Base-by-base conservation (phyloP, 2,797 vertebrate species). In the Varecia variegata region DNA sequence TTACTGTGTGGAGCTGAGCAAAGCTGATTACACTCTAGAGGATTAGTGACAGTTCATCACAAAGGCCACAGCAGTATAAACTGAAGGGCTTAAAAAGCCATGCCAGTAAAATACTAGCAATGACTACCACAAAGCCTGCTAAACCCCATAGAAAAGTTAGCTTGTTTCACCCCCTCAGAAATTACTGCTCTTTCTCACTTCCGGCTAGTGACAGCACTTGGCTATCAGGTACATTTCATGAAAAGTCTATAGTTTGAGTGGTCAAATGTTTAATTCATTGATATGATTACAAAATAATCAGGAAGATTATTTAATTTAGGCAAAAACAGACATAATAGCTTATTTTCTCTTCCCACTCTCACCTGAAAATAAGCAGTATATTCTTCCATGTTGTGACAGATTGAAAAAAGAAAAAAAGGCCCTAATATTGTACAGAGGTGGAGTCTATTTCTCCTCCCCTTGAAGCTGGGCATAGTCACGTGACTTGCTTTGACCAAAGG, bases 291-390 rank as follows among this genome's bases (percentile, higher is more conserved):
- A 91, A 92, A 85, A 93, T 70, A 23, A 90, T 70, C 60, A 88
- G 43, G 18, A n/a, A 94, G 40, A 82, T 20, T 45, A 80, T 62
- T 88, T 96, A 88, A 87, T 38, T 58, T 60, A 90, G 27, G 60
- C 12, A 90, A 93, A 97, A 88, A 21, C 60, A 94, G 67, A 86
- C 43, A 13, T 67, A 95, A 80, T 8, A 77, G 11, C 9, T 90
- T 89, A 86, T 93, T 87, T 95, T 35, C 5, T 93, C 80, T 20
- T 54, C 56, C 56, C 14, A 93, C 20, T 5, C 43, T 85, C 20
- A 88, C 14, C 38, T 93, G 76, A 94, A 97, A 83, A 88, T 27
- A 88, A 97, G 60, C n/a, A 70, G 35, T 60, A 18, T 27, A 40
- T 70, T 86, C 83, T 96, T 74, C 74, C 27, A 87, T n/a, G 21